These are phyloP conservation scores for Xiphorhynchus elegans DNA, from an alignment of 2,113 vertebrate species.

Conservation along the genomic window DNA sequence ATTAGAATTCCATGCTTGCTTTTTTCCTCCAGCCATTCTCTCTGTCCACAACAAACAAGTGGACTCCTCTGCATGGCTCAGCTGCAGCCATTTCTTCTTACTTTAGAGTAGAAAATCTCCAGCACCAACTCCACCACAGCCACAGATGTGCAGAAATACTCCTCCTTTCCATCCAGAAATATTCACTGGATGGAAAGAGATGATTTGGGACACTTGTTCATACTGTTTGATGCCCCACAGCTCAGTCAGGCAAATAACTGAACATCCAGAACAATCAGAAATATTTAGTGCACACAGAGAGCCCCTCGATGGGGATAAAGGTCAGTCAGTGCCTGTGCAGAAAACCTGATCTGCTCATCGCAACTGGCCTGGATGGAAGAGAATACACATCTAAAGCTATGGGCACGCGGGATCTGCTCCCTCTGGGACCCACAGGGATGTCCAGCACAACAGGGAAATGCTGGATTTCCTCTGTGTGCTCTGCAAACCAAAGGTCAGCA, in stretches of 20 bases:
- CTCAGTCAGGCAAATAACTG: not conserved
- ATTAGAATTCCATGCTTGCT: not conserved
- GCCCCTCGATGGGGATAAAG: not conserved
- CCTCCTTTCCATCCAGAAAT: not conserved
- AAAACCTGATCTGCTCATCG: not conserved
- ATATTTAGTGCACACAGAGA: not conserved
- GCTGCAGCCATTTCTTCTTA: not conserved
- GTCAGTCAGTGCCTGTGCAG: rapidly evolving
- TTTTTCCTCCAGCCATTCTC: not conserved
- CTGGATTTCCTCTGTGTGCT: not conserved
- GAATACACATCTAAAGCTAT: not conserved
- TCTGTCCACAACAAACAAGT: not conserved
- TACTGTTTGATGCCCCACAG: not conserved
- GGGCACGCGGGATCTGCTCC: not conserved
- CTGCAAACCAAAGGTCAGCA: not conserved
- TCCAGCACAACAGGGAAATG: not conserved
- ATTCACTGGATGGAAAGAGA: not conserved
- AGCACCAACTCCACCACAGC: not conserved
- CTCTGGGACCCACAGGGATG: not conserved
- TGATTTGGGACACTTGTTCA: not conserved
- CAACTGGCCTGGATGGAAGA: not conserved
- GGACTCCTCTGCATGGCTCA: not conserved
- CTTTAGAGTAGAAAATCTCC: not conserved
- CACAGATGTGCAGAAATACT: not conserved
- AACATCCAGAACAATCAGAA: not conserved